Evolutionary conservation across 2,797 vertebrate species (phyloP).

Genomic region (Silurus lanzhouensis): DNA sequence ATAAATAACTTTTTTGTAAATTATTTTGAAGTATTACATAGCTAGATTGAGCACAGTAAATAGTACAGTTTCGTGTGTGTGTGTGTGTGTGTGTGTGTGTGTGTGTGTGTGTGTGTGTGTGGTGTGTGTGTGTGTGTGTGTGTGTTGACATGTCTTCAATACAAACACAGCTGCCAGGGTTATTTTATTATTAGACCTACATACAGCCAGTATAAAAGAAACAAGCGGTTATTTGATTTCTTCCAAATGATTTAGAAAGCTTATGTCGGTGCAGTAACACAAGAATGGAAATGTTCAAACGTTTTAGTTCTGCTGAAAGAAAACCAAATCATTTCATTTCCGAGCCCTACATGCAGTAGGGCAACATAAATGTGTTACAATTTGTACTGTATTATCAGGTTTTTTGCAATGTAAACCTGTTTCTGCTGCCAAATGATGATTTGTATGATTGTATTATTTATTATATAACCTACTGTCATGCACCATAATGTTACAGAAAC

Average conservation of each 20-base stretch:
- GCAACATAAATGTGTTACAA: conserved; percentile 10
- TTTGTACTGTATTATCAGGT: conserved; percentile 35
- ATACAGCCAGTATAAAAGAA: neutral
- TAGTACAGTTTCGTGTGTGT: neutral
- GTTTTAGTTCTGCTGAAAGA: neutral
- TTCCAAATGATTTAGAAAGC: neutral
- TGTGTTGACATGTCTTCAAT: conserved; percentile 1
- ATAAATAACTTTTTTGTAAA: neutral
- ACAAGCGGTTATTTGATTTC: neutral
- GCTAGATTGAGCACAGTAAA: neutral
- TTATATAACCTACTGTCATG: conserved; percentile 1
- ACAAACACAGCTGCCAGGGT: conserved; percentile 4
- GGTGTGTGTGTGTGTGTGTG: neutral
- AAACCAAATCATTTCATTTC: neutral
- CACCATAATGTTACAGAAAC: conserved; percentile 24
- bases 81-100: conserved; percentile 18
- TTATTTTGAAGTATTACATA: neutral
- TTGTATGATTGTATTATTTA: conserved; percentile 43
- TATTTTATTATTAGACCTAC: neutral
- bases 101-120: conserved; percentile 1
- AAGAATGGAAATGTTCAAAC: neutral
- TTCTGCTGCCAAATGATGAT: conserved; percentile 11
- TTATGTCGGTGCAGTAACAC: neutral
- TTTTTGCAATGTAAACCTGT: conserved; percentile 27
- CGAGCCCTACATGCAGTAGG: neutral